Conservation (phyloP, 2,113 vertebrate species). For the Peromyscus leucopus region DNA sequence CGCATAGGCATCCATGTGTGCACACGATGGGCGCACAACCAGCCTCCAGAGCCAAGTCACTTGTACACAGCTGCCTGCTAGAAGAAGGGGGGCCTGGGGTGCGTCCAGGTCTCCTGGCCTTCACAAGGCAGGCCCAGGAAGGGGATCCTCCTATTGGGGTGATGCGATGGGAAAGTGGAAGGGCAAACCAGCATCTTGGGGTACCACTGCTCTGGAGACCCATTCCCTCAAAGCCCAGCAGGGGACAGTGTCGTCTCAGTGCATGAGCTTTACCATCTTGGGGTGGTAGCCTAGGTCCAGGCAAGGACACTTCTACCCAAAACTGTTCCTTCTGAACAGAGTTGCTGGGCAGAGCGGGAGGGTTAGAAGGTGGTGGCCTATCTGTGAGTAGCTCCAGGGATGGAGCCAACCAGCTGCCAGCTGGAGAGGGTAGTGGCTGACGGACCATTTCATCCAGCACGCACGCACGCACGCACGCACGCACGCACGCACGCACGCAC, state of each 20-base stretch:
- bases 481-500: background rate
- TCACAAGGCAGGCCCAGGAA: background rate
- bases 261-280: background rate
- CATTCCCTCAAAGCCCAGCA: background rate
- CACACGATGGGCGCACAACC: accelerated
- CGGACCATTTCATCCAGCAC: background rate
- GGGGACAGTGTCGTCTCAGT: constrained; percentile 43
- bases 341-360: background rate
- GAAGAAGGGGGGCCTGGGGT: background rate
- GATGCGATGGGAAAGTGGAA: no score
- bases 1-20: background rate
- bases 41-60: background rate
- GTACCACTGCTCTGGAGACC: accelerated
- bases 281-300: accelerated
- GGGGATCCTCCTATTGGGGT: background rate
- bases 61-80: background rate
- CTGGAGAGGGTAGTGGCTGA: background rate
- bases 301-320: background rate
- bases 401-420: background rate
- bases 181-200: background rate
- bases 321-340: background rate
- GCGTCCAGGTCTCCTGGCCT: background rate
- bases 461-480: background rate
- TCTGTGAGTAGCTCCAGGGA: background rate
- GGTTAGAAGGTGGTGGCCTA: background rate